phyloP scores from a whole-genome alignment of 2,797 vertebrate genomes.

The Danio aesculapii region DNA sequence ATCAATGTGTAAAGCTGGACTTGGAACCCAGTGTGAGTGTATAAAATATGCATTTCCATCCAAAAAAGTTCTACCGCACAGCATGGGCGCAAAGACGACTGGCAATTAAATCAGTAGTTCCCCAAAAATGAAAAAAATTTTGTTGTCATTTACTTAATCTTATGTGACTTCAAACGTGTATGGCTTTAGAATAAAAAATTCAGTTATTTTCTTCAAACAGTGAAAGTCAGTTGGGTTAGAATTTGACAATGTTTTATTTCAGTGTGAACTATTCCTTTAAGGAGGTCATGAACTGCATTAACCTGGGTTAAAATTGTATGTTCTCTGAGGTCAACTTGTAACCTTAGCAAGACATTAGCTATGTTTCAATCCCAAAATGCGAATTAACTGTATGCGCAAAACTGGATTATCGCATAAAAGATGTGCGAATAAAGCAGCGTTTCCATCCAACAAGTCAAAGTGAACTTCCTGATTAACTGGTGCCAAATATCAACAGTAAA shows the following conservation, averaged over 20 bases:
- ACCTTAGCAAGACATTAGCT: too few relatives aligned
- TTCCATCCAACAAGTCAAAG: too few relatives aligned
- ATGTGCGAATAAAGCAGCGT: too few relatives aligned
- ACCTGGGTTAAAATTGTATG: too few relatives aligned
- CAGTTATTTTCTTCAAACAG: not conserved
- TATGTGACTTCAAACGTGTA: not conserved
- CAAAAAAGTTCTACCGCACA: conserved; percentile 22
- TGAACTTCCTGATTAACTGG: too few relatives aligned
- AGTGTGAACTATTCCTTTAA: not conserved
- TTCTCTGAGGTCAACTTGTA: too few relatives aligned
- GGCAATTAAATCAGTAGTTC: conserved; percentile 10
- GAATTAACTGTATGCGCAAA: too few relatives aligned
- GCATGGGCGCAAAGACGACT: not conserved
- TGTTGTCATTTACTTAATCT: not conserved
- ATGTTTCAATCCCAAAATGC: too few relatives aligned
- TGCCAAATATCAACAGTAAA: too few relatives aligned
- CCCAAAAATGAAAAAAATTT: not conserved
- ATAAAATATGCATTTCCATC: conserved; percentile 49
- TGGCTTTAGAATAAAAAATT: not conserved
- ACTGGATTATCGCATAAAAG: too few relatives aligned
- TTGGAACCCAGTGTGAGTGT: conserved; percentile 25
- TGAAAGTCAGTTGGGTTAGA: not conserved
- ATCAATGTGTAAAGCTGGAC: conserved; percentile 36
- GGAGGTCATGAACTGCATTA: too few relatives aligned
- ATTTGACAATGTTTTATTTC: not conserved